Evolutionary conservation across 2,113 vertebrate genomes (phyloP), one percentile per base, ranked within the genome.

Genomic region (Solea senegalensis): DNA sequence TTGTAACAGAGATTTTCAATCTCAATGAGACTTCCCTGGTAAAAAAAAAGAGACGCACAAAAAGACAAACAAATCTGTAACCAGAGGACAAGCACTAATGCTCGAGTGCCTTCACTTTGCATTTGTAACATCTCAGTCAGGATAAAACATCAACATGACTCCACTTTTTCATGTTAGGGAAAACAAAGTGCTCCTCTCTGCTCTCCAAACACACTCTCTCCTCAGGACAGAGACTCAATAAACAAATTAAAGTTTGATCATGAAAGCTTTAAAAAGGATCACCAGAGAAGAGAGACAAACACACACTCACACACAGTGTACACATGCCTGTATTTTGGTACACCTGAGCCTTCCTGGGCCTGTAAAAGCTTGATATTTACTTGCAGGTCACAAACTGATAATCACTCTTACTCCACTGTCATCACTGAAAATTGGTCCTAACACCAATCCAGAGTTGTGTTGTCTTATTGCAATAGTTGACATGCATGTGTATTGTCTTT

Each of bases 211-310:
- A 41, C 46, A 48, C 54, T 54, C 48, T 74, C 50, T 26, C 65
- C 74, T 65, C 57, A 65, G 72, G 65, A 71, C 64, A 12, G 12
- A 13, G 51, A 51, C 72, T 71, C 61, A 60, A 74, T 73, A 74
- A 81, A 82, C 82, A 21, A 78, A 78, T 85, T 81, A 71, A 88
- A 81, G 72, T 83, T 79, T 81, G 58, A 88, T 72, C 63, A 78
- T 2, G 10, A 64, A 45, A 45, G 54, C 59, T 74, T n/a, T 21
- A 21, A 21, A 28, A 16, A 78, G 62, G 26, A 1, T 27, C 54
- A 21, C 40, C 9, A 16, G 26, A 43, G 39, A 74, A 21, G 21
- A 21, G 21, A 21, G 21, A 21, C 21, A 21, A 21, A 21, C 21
- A n/a, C n/a, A n/a, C n/a, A n/a, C n/a, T n/a, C n/a, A n/a, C n/a